Base-by-base conservation (phyloP, 2,797 vertebrate genomes). In the Triplophysa bombifrons region DNA sequence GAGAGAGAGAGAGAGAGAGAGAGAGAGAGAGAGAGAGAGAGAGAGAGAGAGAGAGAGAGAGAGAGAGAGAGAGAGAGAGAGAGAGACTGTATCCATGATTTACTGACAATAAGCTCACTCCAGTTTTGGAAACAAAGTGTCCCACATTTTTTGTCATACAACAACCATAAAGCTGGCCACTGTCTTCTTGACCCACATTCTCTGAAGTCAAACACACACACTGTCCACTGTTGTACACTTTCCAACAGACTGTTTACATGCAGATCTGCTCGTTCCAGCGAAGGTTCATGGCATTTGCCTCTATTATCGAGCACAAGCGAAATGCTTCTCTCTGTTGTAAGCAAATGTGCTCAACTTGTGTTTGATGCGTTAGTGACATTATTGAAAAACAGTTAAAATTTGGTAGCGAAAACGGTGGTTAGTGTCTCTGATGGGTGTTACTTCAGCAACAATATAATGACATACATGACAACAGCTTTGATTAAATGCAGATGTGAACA, bases 381-480 rank as follows among this genome's bases (percentile, higher is more conserved):
- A 63, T 6, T 41, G 50, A 25, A 17, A 69, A 51, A 30, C 34
- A 5, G 66, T 30, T 53, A 72, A 12, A 22, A 51, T 16, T 2
- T 25, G 56, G 69, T 70, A 70, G 74, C 72, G 78, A 80, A 81
- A 84, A 74, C 12, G 0, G 60, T 1, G 85, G 80, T 78, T 72
- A 48, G 68, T 48, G 10, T 30, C 9, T 70, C 53, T 53, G 0
- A 22, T 55, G n/a, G 63, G 25, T n/a, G 3, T 75, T 58, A 17
- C 60, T 48, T 25, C 64, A 72, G 1, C 1, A 34, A 44, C 9
- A 14, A 19, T 71, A 66, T n/a, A 56, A 65, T 5, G 2, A 17
- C 51, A 30, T 22, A 2, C 61, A 38, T n/a, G 50, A 46, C 44
- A 70, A 84, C 85, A 81, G 86, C 85, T 83, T 84, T 72, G 72